Base-by-base conservation (phyloP, 2,113 vertebrate species). In the Pelecanoides urinatrix region DNA sequence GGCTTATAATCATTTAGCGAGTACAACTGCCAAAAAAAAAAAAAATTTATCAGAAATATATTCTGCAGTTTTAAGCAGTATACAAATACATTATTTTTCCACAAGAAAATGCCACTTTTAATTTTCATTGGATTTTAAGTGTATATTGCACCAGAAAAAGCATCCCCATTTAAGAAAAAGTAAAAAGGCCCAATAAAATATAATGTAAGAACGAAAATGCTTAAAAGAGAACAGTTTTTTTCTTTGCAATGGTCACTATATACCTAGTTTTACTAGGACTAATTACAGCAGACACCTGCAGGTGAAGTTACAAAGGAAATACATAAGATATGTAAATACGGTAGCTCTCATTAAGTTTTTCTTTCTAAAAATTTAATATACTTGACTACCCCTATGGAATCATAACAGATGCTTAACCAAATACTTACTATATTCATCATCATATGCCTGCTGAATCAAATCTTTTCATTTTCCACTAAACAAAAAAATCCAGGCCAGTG, bases 1-100 rank as follows among this genome's bases (percentile, higher is more conserved):
- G 99, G 99, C 96, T 99, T 99, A 97, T 99, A 99, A 98, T 99
- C 99, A 97, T 99, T 99, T 85, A 99, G 97, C 67, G 99, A 99
- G 99, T 99, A 99, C 92, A 99, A 97, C 99, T 99, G 95, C 34
- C 66, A 97, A 68, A 90, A 95, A 65, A 90, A 20, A 78, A 79
- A 97, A 68, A 90, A 95, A 65, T 27, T 23, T 14, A 74, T n/a
- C 30, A 95, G 30, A 92, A 89, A 66, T 30, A 62, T 5, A 84
- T 72, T 77, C 38, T 87, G 18, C 15, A 67, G 15, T 7, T 87
- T 44, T 78, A 96, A 93, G 75, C 10, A 94, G 36, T 32, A 45
- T 30, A 90, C 80, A 92, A 94, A 38, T 26, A 59, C 18, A 56
- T 26, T n/a, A 3, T 67, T 47, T 90, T 68, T 70, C 56, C 72